A percentile compares a stretch with the other conserved stretches of the same genome.
Evolutionary conservation across 2,888 invertebrate species (phyloP).

Genomic region (Ornithoptera priamus): DNA sequence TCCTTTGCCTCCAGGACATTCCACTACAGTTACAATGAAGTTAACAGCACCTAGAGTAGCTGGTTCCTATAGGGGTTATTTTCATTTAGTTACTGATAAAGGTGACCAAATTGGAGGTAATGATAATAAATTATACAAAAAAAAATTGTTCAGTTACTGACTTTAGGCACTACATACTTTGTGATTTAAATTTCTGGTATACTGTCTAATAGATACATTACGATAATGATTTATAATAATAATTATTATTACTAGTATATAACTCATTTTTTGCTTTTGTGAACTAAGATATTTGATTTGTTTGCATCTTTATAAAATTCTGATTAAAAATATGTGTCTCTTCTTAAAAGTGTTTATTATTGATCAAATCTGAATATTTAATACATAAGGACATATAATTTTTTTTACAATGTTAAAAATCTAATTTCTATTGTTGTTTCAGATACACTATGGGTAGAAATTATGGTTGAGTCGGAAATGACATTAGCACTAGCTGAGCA

Average conservation of each 20-base stretch:
- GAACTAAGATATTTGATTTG: not conserved
- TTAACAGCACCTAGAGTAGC: slow-evolving; percentile 88
- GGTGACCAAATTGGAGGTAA: slow-evolving; percentile 96
- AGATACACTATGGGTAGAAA: slow-evolving; percentile 91
- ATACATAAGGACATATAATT: not conserved
- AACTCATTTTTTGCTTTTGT: no score
- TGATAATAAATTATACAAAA: not conserved
- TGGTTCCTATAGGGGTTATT: slow-evolving; percentile 91
- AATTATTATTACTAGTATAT: no score
- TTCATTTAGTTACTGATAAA: slow-evolving; percentile 92
- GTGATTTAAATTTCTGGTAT: no score
- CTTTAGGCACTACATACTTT: no score
- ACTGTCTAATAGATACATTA: no score
- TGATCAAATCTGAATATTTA: not conserved
- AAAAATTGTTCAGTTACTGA: not conserved
- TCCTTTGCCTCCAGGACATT: slow-evolving; percentile 87
- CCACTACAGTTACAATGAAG: slow-evolving; percentile 87
- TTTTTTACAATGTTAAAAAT: not conserved
- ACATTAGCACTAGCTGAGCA: slow-evolving; percentile 90
- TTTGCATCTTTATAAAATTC: not conserved
- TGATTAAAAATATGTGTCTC: not conserved
- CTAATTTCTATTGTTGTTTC: slow-evolving; percentile 40
- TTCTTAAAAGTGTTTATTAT: not conserved
- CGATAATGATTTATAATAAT: no score
- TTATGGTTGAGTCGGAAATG: slow-evolving; percentile 89